These are phyloP conservation scores for Allophyes oxyacanthae DNA, from an alignment of 2,888 invertebrate genomes.

Conservation along the genomic window DNA sequence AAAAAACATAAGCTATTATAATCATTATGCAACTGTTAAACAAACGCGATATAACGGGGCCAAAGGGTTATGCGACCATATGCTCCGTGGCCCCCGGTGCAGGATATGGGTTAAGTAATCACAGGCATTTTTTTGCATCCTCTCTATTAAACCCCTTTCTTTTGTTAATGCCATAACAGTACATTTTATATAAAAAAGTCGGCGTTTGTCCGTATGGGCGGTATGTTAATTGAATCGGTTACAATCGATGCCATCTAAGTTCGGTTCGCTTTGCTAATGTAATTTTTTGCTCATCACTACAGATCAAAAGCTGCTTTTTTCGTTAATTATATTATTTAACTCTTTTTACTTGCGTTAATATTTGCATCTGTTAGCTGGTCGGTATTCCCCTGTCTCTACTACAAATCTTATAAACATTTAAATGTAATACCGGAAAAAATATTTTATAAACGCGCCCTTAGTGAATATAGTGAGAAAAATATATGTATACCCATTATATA, in stretches of 20 bases:
- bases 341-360: conserved; percentile 32
- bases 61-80: conserved; percentile 87
- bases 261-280: conserved; percentile 61
- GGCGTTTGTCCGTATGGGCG: conserved; percentile 78
- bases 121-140: conserved; percentile 80
- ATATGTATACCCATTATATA: too few relatives aligned
- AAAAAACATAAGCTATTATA: conserved; percentile 77
- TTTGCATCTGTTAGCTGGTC: conserved; percentile 22
- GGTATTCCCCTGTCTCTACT: neutral
- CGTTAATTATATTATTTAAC: conserved; percentile 42
- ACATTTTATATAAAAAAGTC: conserved; percentile 71
- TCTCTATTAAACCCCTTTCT: conserved; percentile 79
- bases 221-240: conserved; percentile 79
- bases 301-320: conserved; percentile 59
- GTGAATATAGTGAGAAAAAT: too few relatives aligned
- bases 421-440: too few relatives aligned
- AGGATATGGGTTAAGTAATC: conserved; percentile 89
- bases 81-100: conserved; percentile 72
- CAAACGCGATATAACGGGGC: conserved; percentile 84
- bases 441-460: too few relatives aligned
- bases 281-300: conserved; percentile 60
- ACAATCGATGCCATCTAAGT: conserved; percentile 69
- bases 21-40: conserved; percentile 82
- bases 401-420: neutral
- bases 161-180: conserved; percentile 79